Conservation (phyloP, 2,888 invertebrate species). For the Orthosia gracilis region DNA sequence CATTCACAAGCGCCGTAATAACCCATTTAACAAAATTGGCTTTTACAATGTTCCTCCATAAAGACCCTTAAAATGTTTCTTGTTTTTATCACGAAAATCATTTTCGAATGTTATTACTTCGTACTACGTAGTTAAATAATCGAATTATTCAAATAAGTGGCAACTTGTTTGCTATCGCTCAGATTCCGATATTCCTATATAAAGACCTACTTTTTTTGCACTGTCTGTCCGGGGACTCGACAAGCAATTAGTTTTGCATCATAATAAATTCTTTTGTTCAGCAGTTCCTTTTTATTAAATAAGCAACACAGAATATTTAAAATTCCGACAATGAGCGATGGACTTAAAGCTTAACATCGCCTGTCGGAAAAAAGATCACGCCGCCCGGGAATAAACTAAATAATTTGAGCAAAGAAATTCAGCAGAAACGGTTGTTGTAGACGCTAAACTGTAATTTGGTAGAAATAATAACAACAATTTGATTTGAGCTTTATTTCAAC, state of each 20-base stretch:
- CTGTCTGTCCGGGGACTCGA: constrained; percentile 13
- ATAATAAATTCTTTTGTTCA: constrained; percentile 47
- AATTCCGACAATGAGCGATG: constrained; percentile 67
- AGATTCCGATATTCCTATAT: constrained; percentile 27
- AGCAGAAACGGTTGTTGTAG: constrained; percentile 69
- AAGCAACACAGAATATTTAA: constrained; percentile 58
- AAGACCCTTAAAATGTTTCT: constrained; percentile 39
- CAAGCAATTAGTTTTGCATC: constrained; percentile 54
- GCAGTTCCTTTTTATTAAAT: constrained; percentile 50
- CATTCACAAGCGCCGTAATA: constrained; percentile 28
- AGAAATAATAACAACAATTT: constrained; percentile 78
- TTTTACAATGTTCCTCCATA: constrained; percentile 44
- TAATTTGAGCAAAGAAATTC: constrained; percentile 78
- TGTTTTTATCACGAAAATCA: constrained; percentile 24
- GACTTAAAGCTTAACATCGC: constrained; percentile 52
- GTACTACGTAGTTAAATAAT: constrained; percentile 34
- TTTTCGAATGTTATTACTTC: constrained; percentile 29
- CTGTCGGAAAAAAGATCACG: constrained; percentile 60
- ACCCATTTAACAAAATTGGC: constrained; percentile 50
- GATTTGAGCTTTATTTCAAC: constrained; percentile 73
- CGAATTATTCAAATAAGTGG: constrained; percentile 36
- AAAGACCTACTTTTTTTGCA: constrained; percentile 31
- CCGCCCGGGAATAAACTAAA: constrained; percentile 72
- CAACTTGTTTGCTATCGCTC: constrained; percentile 41
- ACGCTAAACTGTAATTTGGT: constrained; percentile 77